Base-by-base conservation (phyloP, 2,888 invertebrate genomes). In the Netelia inedita region DNA sequence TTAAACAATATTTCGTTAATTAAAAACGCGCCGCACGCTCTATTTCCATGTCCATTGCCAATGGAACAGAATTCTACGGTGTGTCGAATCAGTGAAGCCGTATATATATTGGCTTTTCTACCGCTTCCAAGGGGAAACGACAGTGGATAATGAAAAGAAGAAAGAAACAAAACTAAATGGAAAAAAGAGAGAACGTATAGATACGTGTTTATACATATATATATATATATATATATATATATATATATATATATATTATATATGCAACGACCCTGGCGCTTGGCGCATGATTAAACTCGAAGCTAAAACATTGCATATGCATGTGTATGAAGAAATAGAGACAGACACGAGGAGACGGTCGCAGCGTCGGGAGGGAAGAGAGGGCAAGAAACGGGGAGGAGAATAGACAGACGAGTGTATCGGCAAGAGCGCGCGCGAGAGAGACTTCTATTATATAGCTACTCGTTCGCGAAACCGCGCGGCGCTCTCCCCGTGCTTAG, bases 81-180 rank as follows among this genome's bases (percentile, higher is more conserved):
- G 59, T 11, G 43, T 73, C 46, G 28, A 73, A 61, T 61, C 68
- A 35, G 16, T 59, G 78, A 78, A 78, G 78, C 78, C 78, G 0
- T 73, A 16, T 57, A 28, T 28, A 21, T 57, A 53, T 61, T 61
- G 69, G 50, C 68, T 61, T 69, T 78, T 69, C 78, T 78, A 78
- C 59, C 69, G 69, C 78, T 69, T 78, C 78, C 14, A 28, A 11
- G 68, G 6, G 46, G 41, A 63, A 57, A 28, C 8, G 35, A 57
- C n/a, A 23, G 11, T 69, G 61, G 61, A 53, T 50, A 61, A 78
- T 41, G 61, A 50, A 63, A 35, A 74, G 53, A 35, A 63, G 35
- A 50, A 50, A 19, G 46, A 68, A 61, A 78, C n/a, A 28, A 43
- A 66, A 76, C n/a, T 19, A 28, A 28, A 0, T 28, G 28, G 3